Evolutionary conservation across 2,113 vertebrate species (phyloP).

Genomic region (Nycticryphes semicollaris): DNA sequence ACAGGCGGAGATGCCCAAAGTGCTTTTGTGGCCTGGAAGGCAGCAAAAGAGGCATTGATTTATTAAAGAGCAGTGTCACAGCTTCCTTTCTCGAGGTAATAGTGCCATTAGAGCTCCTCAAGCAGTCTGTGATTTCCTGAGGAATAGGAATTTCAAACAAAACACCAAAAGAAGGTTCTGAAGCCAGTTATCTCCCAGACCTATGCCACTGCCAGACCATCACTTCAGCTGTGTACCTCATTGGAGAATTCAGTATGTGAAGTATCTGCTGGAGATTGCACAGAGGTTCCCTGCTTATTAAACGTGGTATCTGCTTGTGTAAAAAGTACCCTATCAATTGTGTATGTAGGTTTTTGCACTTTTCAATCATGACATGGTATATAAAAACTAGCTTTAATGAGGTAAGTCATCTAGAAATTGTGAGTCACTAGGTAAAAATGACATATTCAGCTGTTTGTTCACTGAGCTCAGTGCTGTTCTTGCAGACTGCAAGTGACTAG

Average conservation of each 20-base stretch:
- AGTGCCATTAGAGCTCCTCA: constrained; percentile 46
- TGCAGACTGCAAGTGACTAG: background rate
- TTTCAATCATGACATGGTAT: accelerated
- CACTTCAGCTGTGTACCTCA: accelerated
- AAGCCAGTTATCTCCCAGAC: background rate
- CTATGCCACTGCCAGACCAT: background rate
- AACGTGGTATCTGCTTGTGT: background rate
- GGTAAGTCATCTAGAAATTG: background rate
- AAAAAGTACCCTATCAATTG: background rate
- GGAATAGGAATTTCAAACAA: background rate
- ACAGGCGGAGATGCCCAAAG: constrained; percentile 10
- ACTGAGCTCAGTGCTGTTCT: background rate
- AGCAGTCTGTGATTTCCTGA: background rate
- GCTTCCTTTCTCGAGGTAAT: background rate
- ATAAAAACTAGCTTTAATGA: background rate
- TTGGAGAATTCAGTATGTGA: background rate
- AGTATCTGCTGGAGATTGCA: background rate
- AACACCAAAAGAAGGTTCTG: background rate
- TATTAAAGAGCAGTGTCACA: constrained; percentile 2
- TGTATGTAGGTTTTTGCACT: background rate
- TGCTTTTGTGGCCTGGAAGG: constrained; percentile 55
- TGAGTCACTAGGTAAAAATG: background rate
- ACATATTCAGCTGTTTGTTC: background rate
- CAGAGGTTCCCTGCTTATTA: background rate
- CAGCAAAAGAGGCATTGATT: constrained; percentile 58